Evolutionary conservation across 2,797 vertebrate species (phyloP).

Genomic region (Accipiter minullus): DNA sequence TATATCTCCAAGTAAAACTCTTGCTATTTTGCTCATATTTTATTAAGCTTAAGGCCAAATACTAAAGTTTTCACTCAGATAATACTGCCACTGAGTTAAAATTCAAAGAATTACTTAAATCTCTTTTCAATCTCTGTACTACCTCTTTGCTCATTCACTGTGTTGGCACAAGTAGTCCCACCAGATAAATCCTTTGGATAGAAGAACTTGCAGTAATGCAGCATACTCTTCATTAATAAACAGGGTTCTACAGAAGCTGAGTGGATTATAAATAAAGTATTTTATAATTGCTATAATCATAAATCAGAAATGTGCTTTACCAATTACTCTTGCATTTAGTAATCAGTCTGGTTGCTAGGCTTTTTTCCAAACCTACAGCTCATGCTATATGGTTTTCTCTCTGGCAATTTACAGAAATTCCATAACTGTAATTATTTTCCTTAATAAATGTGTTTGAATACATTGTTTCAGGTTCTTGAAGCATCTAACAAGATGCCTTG

Average conservation of each 20-base stretch:
- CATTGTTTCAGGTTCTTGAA: background rate
- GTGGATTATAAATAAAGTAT: background rate
- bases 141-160: background rate
- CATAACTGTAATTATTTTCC: background rate
- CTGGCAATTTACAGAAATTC: background rate
- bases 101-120: background rate
- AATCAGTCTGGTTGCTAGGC: background rate
- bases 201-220: background rate
- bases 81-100: background rate
- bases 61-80: background rate
- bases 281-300: background rate
- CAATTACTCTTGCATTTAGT: background rate
- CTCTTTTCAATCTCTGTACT: background rate
- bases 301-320: background rate
- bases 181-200: background rate
- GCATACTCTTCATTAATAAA: background rate
- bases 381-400: background rate
- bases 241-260: background rate
- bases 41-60: background rate
- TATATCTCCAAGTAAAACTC: background rate
- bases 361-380: background rate
- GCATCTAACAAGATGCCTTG: background rate
- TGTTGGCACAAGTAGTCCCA: background rate
- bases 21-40: background rate
- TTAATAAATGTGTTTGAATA: background rate